These are phyloP conservation scores for Drosophila gunungcola DNA, from an alignment of 1,140 invertebrate genomes.

Conservation along the genomic window DNA sequence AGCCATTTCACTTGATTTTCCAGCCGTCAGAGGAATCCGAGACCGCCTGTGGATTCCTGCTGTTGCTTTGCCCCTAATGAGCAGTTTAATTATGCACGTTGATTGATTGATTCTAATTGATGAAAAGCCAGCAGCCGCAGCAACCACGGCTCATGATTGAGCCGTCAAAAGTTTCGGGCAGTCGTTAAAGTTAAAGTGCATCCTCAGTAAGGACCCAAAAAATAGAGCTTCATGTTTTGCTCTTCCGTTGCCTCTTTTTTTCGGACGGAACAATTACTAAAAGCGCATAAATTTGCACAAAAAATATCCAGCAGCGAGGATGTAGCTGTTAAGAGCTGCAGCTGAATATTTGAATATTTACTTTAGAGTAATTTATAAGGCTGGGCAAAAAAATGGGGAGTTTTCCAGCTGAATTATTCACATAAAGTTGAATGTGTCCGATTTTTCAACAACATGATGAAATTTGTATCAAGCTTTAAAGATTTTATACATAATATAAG, in stretches of 20 bases:
- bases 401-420: background rate
- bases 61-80: constrained; percentile 58
- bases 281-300: constrained; percentile 32
- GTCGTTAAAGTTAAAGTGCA: background rate
- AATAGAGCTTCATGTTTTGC: constrained; percentile 10
- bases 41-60: constrained; percentile 26
- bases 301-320: background rate
- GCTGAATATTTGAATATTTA: constrained; percentile 31
- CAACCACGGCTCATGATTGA: constrained; percentile 7
- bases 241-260: constrained; percentile 9
- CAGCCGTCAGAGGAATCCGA: constrained; percentile 8
- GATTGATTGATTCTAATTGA: constrained; percentile 74
- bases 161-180: constrained; percentile 6
- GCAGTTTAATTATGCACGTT: constrained; percentile 74
- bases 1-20: constrained; percentile 12
- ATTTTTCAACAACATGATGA: background rate
- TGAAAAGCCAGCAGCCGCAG: constrained; percentile 19
- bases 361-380: background rate
- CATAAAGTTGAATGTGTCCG: background rate
- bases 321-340: constrained; percentile 11
- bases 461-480: background rate
- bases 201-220: background rate
- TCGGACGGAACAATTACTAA: constrained; percentile 31
- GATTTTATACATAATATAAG: too few species aligned
- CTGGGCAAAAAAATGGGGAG: background rate